These are phyloP conservation scores for Creontiades dilutus DNA, from an alignment of 2,888 invertebrate species.

Conservation along the genomic window DNA sequence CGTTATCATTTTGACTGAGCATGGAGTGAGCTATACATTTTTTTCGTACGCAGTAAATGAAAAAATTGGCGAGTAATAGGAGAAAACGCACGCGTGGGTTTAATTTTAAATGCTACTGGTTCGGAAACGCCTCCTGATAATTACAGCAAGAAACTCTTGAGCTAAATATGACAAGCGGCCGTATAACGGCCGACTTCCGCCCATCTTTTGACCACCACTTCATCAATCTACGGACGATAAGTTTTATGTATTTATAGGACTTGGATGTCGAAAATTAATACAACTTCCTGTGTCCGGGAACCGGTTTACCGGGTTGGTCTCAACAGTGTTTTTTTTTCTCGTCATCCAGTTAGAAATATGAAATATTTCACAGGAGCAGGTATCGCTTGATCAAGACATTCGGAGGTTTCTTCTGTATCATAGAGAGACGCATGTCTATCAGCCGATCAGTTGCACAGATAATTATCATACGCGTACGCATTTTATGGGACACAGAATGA, in stretches of 20 bases:
- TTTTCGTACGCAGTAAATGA: neutral
- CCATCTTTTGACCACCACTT: neutral
- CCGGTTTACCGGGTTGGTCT: neutral
- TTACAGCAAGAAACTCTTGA: neutral
- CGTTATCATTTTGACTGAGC: too few species aligned
- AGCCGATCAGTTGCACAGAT: too few species aligned
- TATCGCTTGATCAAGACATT: too few species aligned
- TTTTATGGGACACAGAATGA: too few species aligned
- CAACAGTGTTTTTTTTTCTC: neutral
- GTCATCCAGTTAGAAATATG: neutral
- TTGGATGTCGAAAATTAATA: constrained; percentile 4
- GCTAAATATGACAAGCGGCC: neutral
- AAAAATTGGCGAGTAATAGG: constrained; percentile 11
- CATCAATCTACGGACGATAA: constrained; percentile 4
- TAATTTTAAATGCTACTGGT: neutral
- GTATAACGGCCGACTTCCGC: constrained; percentile 28
- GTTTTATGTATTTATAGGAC: constrained; percentile 3
- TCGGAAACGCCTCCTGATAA: neutral
- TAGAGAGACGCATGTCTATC: too few species aligned
- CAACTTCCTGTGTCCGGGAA: constrained; percentile 4
- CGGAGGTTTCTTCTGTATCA: too few species aligned
- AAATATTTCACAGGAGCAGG: too few species aligned
- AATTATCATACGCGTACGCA: too few species aligned
- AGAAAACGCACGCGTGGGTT: neutral
- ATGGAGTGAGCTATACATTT: too few species aligned